Evolutionary conservation across 2,888 invertebrate species (phyloP).

Genomic region (Atethmia centrago): DNA sequence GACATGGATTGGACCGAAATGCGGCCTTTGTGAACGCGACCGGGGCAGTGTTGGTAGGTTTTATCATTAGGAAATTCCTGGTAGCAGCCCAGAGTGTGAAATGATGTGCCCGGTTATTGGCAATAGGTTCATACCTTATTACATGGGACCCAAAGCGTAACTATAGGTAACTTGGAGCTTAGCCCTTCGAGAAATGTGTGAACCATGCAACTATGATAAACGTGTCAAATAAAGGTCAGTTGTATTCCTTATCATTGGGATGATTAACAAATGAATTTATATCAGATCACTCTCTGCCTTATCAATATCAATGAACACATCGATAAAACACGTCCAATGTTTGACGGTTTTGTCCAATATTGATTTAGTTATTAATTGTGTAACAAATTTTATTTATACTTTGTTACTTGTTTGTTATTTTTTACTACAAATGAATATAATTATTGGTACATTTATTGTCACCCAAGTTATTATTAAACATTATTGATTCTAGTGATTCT

Average conservation of each 20-base stretch:
- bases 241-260: not conserved
- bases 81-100: too few species aligned
- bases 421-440: not conserved
- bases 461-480: not conserved
- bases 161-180: not conserved
- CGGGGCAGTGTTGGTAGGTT: not conserved
- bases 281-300: not conserved
- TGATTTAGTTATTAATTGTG: not conserved
- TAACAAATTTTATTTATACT: too few species aligned
- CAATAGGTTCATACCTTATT: not conserved
- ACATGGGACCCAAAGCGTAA: not conserved
- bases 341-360: not conserved
- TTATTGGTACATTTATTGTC: not conserved
- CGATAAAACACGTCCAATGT: slow-evolving; percentile 25
- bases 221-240: not conserved
- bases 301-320: not conserved
- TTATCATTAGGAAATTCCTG: not conserved
- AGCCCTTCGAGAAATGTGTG: not conserved
- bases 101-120: not conserved
- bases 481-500: slow-evolving; percentile 2
- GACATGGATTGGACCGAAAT: not conserved
- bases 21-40: slow-evolving; percentile 1
- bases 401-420: not conserved
- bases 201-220: not conserved
- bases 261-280: not conserved